phyloP scores from a whole-genome alignment of 53 echinoderm and acorn worm species.

The Hippasteria phrygiana region DNA sequence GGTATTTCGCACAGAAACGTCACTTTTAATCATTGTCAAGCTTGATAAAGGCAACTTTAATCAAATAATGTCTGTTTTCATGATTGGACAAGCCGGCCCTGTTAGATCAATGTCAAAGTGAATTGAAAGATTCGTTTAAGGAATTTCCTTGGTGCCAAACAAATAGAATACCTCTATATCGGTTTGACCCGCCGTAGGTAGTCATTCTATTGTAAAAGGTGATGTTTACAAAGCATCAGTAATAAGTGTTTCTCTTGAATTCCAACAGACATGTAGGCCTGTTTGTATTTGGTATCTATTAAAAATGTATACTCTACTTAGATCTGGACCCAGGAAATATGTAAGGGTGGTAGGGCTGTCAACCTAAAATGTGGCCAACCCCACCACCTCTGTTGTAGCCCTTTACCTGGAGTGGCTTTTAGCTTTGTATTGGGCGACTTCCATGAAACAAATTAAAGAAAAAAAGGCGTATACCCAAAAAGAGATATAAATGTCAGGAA shows the following conservation, averaged over 20 bases:
- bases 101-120: conserved; percentile 19
- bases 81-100: neutral
- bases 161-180: neutral
- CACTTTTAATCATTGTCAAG: conserved; percentile 1
- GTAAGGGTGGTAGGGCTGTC: too few relatives aligned
- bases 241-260: neutral
- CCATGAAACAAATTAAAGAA: too few relatives aligned
- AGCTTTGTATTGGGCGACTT: too few relatives aligned
- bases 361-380: too few relatives aligned
- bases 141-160: neutral
- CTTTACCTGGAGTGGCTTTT: too few relatives aligned
- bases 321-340: too few relatives aligned
- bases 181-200: neutral
- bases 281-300: too few relatives aligned
- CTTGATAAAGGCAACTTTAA: neutral
- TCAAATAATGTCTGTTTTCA: neutral
- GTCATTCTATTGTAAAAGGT: neutral
- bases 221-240: neutral
- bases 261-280: neutral
- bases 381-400: too few relatives aligned
- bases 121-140: neutral
- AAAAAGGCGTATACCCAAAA: too few relatives aligned
- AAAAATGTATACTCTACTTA: too few relatives aligned
- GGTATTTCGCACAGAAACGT: neutral
- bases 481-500: too few relatives aligned